phyloP scores from a whole-genome alignment of 1,140 invertebrate species.

The Agrypnia vestita region DNA sequence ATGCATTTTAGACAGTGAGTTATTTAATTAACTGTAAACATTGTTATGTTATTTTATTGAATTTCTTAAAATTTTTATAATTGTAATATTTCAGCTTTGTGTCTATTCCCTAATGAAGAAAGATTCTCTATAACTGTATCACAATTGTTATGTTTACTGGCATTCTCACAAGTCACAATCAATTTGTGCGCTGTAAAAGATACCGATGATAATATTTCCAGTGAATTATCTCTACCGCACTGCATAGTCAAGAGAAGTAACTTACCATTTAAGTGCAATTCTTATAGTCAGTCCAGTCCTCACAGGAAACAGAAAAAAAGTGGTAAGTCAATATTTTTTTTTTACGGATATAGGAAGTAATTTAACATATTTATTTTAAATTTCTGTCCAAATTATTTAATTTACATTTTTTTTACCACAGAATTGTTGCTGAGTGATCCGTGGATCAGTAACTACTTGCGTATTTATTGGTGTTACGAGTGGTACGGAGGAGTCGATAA shows the following conservation, averaged over 20 bases:
- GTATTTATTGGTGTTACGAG: slow-evolving; percentile 73
- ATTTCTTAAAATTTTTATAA: no score
- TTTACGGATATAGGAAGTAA: no score
- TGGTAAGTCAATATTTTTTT: slow-evolving; percentile 64
- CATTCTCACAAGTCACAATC: slow-evolving; percentile 50
- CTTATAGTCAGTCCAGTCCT: slow-evolving; percentile 70
- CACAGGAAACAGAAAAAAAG: slow-evolving; percentile 64
- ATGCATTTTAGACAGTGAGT: no score
- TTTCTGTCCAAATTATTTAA: background rate
- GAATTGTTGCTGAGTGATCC: slow-evolving; percentile 68
- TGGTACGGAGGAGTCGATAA: slow-evolving; percentile 68
- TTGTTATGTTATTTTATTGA: no score
- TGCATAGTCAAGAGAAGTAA: slow-evolving; percentile 67
- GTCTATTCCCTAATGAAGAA: slow-evolving; percentile 73
- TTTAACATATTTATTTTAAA: slow-evolving; percentile 5
- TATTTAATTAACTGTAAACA: no score
- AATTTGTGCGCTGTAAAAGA: slow-evolving; percentile 33
- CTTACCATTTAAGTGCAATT: slow-evolving; percentile 70
- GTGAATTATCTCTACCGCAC: slow-evolving; percentile 71
- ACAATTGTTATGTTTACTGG: slow-evolving; percentile 51
- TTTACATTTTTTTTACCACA: slow-evolving; percentile 58
- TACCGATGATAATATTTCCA: slow-evolving; percentile 20
- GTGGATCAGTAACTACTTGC: slow-evolving; percentile 66
- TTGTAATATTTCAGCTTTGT: slow-evolving; percentile 67
- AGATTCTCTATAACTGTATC: slow-evolving; percentile 48